phyloP scores from a whole-genome alignment of 2,113 vertebrate genomes.

The Nerophis lumbriciformis region DNA sequence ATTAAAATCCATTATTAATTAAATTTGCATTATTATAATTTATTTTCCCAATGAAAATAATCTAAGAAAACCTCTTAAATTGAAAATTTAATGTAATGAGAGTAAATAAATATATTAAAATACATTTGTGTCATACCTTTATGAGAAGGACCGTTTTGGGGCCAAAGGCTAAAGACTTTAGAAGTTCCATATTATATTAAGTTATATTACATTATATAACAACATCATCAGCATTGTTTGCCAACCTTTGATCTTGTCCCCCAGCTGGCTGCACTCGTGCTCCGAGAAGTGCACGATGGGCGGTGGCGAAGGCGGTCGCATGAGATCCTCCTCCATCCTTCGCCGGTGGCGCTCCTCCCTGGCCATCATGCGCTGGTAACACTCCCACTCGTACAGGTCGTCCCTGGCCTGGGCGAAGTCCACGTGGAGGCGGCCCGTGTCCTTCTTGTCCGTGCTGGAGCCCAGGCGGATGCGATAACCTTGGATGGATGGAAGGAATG shows the following conservation, averaged over 20 bases:
- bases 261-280: conserved; percentile 87
- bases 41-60: no score
- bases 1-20: no score
- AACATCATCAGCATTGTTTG: not conserved
- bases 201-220: not conserved
- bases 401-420: conserved; percentile 94
- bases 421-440: conserved; percentile 88
- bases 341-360: conserved; percentile 88
- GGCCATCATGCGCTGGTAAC: conserved; percentile 88
- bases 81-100: no score
- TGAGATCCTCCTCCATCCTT: conserved; percentile 82
- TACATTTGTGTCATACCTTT: not conserved
- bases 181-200: not conserved
- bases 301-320: conserved; percentile 85
- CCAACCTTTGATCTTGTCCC: conserved; percentile 92
- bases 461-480: conserved; percentile 90
- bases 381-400: conserved; percentile 97
- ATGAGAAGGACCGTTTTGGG: not conserved
- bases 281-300: conserved; percentile 92
- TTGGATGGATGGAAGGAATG: conserved; percentile 36
- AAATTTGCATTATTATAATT: no score
- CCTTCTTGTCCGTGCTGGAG: conserved; percentile 95
- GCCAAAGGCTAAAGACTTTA: not conserved
- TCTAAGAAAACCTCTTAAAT: no score
- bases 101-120: no score